Evolutionary conservation across 35 echinoderm and acorn worm species (phyloP).

Genomic region (Eucidaris tribuloides): DNA sequence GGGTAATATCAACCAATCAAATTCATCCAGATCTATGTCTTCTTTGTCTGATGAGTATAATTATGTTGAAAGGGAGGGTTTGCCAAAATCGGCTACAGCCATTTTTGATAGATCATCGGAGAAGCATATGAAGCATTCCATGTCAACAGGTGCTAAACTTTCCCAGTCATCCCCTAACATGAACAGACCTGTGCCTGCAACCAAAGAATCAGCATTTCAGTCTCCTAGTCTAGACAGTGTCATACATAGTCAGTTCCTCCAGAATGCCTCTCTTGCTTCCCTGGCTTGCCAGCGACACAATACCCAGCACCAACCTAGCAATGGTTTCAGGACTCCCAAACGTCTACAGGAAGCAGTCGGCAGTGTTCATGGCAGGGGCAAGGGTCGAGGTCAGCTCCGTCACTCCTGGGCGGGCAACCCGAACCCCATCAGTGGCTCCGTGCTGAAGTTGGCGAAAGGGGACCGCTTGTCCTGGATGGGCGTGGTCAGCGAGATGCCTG

Average conservation of each 20-base stretch:
- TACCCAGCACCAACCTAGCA: background rate
- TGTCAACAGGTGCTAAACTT: background rate
- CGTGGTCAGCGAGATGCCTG: background rate
- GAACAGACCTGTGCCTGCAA: background rate
- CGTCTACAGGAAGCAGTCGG: background rate
- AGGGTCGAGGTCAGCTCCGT: background rate
- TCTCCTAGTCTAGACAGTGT: constrained; percentile 25
- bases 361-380: background rate
- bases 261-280: background rate
- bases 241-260: constrained; percentile 6
- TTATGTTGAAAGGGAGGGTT: no score
- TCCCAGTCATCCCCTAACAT: background rate
- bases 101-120: no score
- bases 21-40: background rate
- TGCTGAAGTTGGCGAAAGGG: constrained; percentile 17
- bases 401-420: constrained; percentile 14
- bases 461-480: background rate
- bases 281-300: no score
- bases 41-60: no score
- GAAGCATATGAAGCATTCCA: no score
- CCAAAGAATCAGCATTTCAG: background rate
- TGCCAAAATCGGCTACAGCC: no score
- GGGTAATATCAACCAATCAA: constrained; percentile 11
- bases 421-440: background rate
- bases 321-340: background rate